phyloP scores from a whole-genome alignment of 2,797 vertebrate species.

The Microchirus variegatus region DNA sequence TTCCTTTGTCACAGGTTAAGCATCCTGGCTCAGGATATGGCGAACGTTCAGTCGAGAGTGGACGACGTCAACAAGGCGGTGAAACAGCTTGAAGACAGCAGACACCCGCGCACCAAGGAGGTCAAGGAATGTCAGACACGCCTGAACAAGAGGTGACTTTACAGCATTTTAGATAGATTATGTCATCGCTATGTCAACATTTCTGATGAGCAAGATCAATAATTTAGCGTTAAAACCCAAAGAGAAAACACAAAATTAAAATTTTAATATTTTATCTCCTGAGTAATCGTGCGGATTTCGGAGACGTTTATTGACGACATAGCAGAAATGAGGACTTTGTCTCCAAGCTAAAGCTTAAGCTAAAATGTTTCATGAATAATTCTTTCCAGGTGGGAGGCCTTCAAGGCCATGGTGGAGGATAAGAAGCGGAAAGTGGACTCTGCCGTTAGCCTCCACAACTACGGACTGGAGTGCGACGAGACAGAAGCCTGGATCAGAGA shows the following conservation, averaged over 20 bases:
- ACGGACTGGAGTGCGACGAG: conserved; percentile 92
- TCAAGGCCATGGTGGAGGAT: conserved; percentile 87
- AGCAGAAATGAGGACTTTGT: too few relatives aligned
- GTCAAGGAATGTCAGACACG: conserved; percentile 87
- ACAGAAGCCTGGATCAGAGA: conserved; percentile 90
- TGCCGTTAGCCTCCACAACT: conserved; percentile 90
- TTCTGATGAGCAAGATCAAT: too few relatives aligned
- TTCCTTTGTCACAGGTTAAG: conserved; percentile 84
- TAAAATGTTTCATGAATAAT: background rate
- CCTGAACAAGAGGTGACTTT: conserved; percentile 88
- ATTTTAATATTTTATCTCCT: too few relatives aligned
- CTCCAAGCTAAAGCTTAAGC: too few relatives aligned
- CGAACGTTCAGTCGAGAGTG: conserved; percentile 84
- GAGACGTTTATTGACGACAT: too few relatives aligned
- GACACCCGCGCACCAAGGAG: conserved; percentile 90
- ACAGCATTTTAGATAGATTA: background rate
- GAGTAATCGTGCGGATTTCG: too few relatives aligned
- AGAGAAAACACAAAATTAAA: too few relatives aligned
- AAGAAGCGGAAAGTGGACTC: conserved; percentile 87
- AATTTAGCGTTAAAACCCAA: too few relatives aligned
- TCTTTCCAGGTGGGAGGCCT: conserved; percentile 88
- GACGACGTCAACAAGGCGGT: conserved; percentile 88
- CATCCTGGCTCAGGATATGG: conserved; percentile 92
- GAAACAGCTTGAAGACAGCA: conserved; percentile 89
- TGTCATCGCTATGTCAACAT: background rate